Evolutionary conservation across 2,797 vertebrate genomes (phyloP), one percentile per base, ranked within the genome.

Genomic region (Macroramphosus scolopax): DNA sequence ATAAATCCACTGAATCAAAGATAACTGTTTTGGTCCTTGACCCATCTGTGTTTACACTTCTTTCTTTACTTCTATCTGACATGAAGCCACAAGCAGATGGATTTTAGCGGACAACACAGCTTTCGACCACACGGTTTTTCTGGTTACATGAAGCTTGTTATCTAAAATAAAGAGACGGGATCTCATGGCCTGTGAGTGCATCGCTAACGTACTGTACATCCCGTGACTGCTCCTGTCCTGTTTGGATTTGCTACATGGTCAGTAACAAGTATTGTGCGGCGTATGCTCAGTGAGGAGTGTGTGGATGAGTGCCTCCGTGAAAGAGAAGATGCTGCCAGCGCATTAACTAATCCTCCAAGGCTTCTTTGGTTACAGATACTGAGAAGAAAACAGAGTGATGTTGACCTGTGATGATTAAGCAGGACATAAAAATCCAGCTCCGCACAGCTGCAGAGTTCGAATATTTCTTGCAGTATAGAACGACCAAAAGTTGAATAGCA

Each of bases 341-440:
- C 78, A 76, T 75, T 72, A 61, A 40, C 52, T 37, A 55, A 75
- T 59, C 64, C 71, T 70, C 62, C 28, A 28, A 79, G 76, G 73
- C 51, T 35, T 72, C 64, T 74, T 57, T 22, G 40, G 75, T 77
- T 77, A 49, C 73, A 69, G 40, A 68, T 57, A 44, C 10, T 71
- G 59, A 29, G 56, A 31, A 51, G 59, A 72, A 67, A 65, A 39
- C 29, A 52, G 35, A 38, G 20, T 7, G 9, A 40, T 32, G 43
- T 57, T 48, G 35, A 45, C 47, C 48, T 41, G 58, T 22, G 38
- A 60, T 77, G 69, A 78, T 35, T 72, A 69, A 78, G 74, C 76
- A 54, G 38, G 36, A 50, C 50, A 35, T 24, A 13, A 26, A 56
- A n/a, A n/a, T 44, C 8, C 16, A 36, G 29, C 29, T 36, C 32